Base-by-base conservation (phyloP, 2,888 invertebrate genomes). In the Eupithecia tripunctaria region DNA sequence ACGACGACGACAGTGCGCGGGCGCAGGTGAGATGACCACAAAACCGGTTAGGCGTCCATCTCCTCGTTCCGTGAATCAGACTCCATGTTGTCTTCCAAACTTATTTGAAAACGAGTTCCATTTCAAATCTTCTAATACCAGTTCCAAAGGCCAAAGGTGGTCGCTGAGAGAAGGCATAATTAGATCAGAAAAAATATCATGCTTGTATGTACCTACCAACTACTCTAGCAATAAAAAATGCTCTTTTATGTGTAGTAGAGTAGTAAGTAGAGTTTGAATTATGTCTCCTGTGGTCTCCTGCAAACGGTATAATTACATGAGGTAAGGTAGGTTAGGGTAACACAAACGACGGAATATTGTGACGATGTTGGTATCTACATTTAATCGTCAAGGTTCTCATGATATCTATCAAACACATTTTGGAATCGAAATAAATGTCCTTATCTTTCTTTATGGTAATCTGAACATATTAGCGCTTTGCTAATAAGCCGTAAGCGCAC, bases 11-110 rank as follows among this genome's bases (percentile, higher is more conserved):
- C n/a, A n/a, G 56, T 25, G 78, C 80, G 78, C 85, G 79, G 64
- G 78, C 81, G 84, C 86, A 83, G 85, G 85, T 87, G 86, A 88
- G 87, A 86, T 88, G 87, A 86, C 86, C 87, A 87, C 82, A 89
- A 90, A 92, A 92, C 92, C 91, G 92, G 93, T 92, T 87, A 84
- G 72, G 81, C 84, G 83, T 85, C 84, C 86, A 82, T 83, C 84
- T 85, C 85, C 80, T 81, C 83, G 47, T 27, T 81, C 81, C 82
- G 68, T 72, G 74, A 74, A 71, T 70, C 70, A 66, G 72, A 60
- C 66, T 71, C 72, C 68, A 70, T 67, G 71, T 43, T 76, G 73
- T 76, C 73, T 71, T 72, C 71, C 51, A 62, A 68, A 68, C 65
- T 76, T 75, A 56, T 68, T 68, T 59, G 27, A 68, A 38, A 64